Evolutionary conservation across 2,797 vertebrate species (phyloP).

Genomic region (Malacoraja senta): DNA sequence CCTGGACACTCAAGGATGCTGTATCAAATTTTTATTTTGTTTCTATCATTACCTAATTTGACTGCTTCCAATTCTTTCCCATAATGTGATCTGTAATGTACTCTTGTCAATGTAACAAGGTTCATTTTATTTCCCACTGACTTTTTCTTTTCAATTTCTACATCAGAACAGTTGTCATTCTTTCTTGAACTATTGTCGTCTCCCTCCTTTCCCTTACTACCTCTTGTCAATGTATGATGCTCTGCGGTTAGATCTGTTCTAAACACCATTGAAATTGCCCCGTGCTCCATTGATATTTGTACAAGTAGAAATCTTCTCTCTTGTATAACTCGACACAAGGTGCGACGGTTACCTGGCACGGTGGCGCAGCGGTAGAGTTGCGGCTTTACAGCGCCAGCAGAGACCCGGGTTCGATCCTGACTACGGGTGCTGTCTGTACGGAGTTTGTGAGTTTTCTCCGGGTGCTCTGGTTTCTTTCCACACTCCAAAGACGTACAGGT

Average conservation of each 20-base stretch:
- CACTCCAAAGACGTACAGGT: too few relatives aligned
- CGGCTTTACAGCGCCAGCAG: too few relatives aligned
- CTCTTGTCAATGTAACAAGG: neutral
- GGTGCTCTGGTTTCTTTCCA: too few relatives aligned
- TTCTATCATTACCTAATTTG: neutral
- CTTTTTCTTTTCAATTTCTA: neutral
- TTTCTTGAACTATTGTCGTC: neutral
- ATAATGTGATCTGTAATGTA: neutral
- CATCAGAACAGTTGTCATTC: neutral
- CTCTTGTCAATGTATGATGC: neutral
- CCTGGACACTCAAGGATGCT: too few relatives aligned
- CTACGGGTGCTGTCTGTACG: too few relatives aligned
- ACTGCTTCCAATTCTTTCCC: neutral
- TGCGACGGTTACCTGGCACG: too few relatives aligned
- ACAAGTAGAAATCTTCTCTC: neutral
- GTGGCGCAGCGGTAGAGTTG: too few relatives aligned
- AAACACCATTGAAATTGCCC: neutral
- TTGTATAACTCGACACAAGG: neutral
- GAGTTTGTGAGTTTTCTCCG: too few relatives aligned
- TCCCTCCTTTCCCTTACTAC: neutral
- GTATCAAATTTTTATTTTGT: neutral
- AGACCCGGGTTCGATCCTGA: too few relatives aligned
- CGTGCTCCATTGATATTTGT: neutral
- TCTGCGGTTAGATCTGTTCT: neutral
- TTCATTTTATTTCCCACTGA: neutral